phyloP scores from a whole-genome alignment of 2,888 invertebrate species.

The Amblyjoppa proteus region DNA sequence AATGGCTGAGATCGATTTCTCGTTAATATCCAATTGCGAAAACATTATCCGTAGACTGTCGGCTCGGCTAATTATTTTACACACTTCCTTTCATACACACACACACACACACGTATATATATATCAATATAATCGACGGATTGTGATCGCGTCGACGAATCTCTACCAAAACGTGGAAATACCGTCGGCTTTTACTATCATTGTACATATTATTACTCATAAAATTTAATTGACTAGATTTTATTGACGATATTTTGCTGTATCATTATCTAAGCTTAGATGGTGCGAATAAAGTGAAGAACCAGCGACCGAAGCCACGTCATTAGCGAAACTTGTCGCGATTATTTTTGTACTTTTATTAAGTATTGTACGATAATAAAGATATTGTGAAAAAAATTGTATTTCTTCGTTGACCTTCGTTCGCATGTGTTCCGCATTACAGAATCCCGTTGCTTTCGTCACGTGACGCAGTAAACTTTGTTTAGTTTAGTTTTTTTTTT shows the following conservation, averaged over 20 bases:
- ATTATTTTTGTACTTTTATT: constrained; percentile 79
- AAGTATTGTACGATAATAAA: constrained; percentile 76
- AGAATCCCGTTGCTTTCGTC: neutral
- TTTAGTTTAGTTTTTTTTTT: neutral
- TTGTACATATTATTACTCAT: constrained; percentile 73
- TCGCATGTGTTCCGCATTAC: too few species aligned
- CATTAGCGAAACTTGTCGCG: constrained; percentile 70
- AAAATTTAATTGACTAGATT: constrained; percentile 54
- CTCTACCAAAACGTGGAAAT: constrained; percentile 53
- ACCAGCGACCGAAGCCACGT: constrained; percentile 66
- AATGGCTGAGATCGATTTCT: constrained; percentile 9
- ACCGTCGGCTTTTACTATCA: constrained; percentile 69
- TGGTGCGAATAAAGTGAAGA: constrained; percentile 58
- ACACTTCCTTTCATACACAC: neutral
- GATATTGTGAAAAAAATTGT: constrained; percentile 70
- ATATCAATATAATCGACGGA: constrained; percentile 61
- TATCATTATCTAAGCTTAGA: constrained; percentile 37
- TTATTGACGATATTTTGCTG: constrained; percentile 49
- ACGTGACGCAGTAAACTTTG: neutral
- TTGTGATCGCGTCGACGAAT: constrained; percentile 70
- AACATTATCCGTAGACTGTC: constrained; percentile 52
- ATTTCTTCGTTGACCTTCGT: neutral
- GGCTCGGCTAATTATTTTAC: constrained; percentile 38
- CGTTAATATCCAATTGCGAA: constrained; percentile 24
- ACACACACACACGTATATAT: neutral